These are phyloP conservation scores for Buphagus erythrorhynchus DNA, from an alignment of 2,797 vertebrate genomes.

Conservation along the genomic window DNA sequence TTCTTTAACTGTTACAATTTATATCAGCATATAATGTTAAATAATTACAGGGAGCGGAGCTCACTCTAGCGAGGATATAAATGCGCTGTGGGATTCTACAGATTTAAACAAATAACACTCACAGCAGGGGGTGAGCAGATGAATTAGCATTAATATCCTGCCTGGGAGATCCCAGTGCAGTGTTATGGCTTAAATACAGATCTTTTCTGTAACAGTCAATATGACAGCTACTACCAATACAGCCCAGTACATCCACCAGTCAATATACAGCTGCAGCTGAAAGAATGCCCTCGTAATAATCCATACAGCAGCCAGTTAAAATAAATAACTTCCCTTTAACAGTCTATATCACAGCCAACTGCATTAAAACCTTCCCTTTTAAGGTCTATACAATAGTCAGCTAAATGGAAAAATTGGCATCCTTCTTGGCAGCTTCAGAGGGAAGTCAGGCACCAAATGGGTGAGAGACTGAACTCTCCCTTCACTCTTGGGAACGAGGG, in stretches of 20 bases:
- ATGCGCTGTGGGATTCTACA: constrained; percentile 96
- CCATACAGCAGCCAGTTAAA: constrained; percentile 73
- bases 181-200: constrained; percentile 85
- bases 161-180: constrained; percentile 87
- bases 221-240: constrained; percentile 79
- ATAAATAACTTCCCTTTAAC: constrained; percentile 79
- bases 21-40: constrained; percentile 98
- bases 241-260: constrained; percentile 70
- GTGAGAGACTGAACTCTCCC: background rate
- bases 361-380: constrained; percentile 83
- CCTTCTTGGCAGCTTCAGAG: constrained; percentile 65
- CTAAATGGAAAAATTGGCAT: constrained; percentile 81
- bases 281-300: constrained; percentile 48
- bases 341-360: constrained; percentile 77
- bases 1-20: constrained; percentile 97
- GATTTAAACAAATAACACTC: constrained; percentile 99
- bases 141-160: constrained; percentile 99
- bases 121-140: constrained; percentile 94
- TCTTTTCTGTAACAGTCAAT: constrained; percentile 82
- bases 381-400: constrained; percentile 78
- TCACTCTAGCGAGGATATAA: constrained; percentile 98
- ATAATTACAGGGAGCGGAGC: constrained; percentile 95
- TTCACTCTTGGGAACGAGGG: background rate
- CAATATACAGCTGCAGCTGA: constrained; percentile 66
- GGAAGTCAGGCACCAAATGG: constrained; percentile 45